Evolutionary conservation across 2,113 vertebrate genomes (phyloP).

Genomic region (Colius striatus): DNA sequence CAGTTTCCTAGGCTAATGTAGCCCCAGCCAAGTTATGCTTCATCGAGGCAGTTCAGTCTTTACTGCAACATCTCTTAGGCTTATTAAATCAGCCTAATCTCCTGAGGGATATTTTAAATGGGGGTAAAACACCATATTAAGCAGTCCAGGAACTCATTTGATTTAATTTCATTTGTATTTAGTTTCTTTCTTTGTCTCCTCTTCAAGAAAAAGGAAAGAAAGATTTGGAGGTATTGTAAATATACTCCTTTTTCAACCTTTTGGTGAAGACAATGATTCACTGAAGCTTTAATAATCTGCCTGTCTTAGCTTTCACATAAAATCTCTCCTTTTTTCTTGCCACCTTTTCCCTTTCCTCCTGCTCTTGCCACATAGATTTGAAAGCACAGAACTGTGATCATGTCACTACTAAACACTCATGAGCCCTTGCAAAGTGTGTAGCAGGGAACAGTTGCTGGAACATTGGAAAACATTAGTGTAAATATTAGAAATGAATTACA

Average conservation of each 20-base stretch:
- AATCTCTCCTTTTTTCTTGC: neutral
- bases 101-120: constrained; percentile 38
- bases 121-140: neutral
- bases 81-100: constrained; percentile 34
- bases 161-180: constrained; percentile 69
- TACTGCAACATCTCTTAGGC: neutral
- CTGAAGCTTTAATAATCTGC: neutral
- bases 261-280: neutral
- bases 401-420: neutral
- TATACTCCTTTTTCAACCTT: constrained; percentile 15
- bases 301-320: neutral
- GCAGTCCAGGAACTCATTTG: constrained; percentile 54
- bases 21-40: constrained; percentile 27
- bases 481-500: neutral
- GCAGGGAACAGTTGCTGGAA: neutral
- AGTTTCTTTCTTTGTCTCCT: constrained; percentile 50
- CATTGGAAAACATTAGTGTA: neutral
- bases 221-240: constrained; percentile 57
- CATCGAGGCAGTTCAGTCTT: neutral
- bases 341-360: neutral
- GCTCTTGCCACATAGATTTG: neutral
- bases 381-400: neutral
- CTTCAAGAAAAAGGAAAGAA: constrained; percentile 60
- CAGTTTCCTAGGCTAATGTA: constrained; percentile 9
- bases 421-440: neutral